Conservation (phyloP, 2,113 vertebrate species). For the Malurus elegans region DNA sequence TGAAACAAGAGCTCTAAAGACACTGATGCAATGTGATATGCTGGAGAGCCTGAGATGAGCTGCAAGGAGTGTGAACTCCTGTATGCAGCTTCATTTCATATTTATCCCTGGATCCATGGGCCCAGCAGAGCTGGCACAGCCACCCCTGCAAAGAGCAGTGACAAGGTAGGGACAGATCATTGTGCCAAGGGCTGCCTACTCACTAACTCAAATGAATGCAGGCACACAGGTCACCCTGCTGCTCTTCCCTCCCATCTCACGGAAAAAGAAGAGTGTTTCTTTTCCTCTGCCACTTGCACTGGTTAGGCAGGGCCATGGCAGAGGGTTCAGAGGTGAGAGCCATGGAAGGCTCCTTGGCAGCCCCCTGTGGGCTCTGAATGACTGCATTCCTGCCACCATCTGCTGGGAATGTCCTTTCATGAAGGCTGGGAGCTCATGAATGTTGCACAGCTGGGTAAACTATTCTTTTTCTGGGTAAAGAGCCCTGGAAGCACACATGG, state of each 20-base stretch:
- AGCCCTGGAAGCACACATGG: not conserved
- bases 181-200: not conserved
- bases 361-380: not conserved
- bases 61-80: not conserved
- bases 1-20: not conserved
- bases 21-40: not conserved
- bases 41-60: not conserved
- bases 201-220: not conserved
- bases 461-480: not conserved
- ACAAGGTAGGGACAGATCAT: not conserved
- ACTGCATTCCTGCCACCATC: not conserved
- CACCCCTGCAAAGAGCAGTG: not conserved
- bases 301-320: not conserved
- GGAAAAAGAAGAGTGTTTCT: not conserved
- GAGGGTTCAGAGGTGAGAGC: not conserved
- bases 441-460: not conserved
- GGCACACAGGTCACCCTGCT: not conserved
- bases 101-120: not conserved
- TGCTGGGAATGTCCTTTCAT: not conserved
- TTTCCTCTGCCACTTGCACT: not conserved
- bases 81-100: not conserved
- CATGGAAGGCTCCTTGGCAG: not conserved
- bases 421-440: not conserved
- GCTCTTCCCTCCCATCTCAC: not conserved
- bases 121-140: not conserved